A percentile compares a stretch with the other conserved stretches of the same genome.
phyloP scores from a whole-genome alignment of 1,140 invertebrate genomes.

The Palaemon carinicauda region DNA sequence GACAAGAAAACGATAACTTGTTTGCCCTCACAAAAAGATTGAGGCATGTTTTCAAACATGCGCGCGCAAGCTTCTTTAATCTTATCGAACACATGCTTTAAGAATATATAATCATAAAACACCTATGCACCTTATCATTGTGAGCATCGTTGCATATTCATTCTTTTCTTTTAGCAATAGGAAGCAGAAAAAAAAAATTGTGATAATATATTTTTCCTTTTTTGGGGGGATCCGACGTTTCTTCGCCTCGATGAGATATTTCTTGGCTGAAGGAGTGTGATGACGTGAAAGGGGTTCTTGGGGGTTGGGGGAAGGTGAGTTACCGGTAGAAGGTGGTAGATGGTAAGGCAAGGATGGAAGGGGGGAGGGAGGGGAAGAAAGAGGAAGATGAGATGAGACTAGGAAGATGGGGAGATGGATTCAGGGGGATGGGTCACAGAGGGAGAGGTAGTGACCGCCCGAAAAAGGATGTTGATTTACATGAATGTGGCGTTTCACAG shows the following conservation, averaged over 20 bases:
- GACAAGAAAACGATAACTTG: no score
- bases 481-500: background rate
- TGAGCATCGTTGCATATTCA: no score
- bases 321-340: background rate
- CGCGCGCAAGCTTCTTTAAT: no score
- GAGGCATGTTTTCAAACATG: no score
- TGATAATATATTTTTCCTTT: background rate
- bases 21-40: no score
- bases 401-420: background rate
- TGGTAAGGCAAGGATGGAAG: background rate
- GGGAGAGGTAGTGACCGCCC: background rate
- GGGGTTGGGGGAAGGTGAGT: background rate
- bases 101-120: no score
- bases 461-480: background rate
- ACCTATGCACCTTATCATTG: no score
- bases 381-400: background rate
- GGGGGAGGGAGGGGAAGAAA: background rate
- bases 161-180: no score
- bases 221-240: background rate
- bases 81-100: no score
- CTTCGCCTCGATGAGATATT: conserved; percentile 35
- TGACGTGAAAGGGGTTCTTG: background rate
- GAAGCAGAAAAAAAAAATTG: no score
- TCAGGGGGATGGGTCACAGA: background rate
- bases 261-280: conserved; percentile 1